Base-by-base conservation (phyloP, 2,797 vertebrate genomes). In the Eupleurogrammus muticus region DNA sequence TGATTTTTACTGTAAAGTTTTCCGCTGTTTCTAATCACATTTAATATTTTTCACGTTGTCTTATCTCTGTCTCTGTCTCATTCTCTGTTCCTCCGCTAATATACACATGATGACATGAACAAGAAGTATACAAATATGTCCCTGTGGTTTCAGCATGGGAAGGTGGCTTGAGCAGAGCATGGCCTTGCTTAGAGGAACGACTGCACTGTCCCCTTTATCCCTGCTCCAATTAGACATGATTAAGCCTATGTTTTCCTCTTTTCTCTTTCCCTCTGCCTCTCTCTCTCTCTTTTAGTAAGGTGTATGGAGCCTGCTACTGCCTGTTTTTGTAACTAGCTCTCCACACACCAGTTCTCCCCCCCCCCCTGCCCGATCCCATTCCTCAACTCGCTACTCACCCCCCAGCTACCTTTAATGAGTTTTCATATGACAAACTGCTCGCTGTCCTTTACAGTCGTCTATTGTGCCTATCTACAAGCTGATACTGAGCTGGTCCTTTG, bases 101-200 rank as follows among this genome's bases (percentile, higher is more conserved):
- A 68, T 42, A 78, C 73, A 84, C 73, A 79, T 58, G 20, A 58
- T 70, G 57, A 64, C 68, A 79, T 67, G 48, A 75, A 80, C 69
- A 62, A 8, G 71, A 79, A 70, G 61, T 48, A 69, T 73, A 57
- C 55, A 67, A 75, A 79, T 34, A 68, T 83, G 87, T 87, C 88
- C 86, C 90, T 89, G 90, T 92, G 90, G 90, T 92, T 92, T 92
- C 91, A 91, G 93, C 94, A 94, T 94, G 93, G 90, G 83, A 91
- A 87, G 85, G 84, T 93, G 89, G 91, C 91, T 92, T 92, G 91
- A 92, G 90, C 90, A 92, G 88, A 90, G 94, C 94, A 94, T 95
- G 93, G 93, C 92, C 91, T 94, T 90, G 92, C 94, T 92, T 94
- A 89, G 87, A 89, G 75, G 66, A 94, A 87, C 70, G 56, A 90